A percentile compares a stretch with the other conserved stretches of the same genome.
Evolutionary conservation across 2,888 invertebrate species (phyloP).

Genomic region (Eudasyphora cyanicolor): DNA sequence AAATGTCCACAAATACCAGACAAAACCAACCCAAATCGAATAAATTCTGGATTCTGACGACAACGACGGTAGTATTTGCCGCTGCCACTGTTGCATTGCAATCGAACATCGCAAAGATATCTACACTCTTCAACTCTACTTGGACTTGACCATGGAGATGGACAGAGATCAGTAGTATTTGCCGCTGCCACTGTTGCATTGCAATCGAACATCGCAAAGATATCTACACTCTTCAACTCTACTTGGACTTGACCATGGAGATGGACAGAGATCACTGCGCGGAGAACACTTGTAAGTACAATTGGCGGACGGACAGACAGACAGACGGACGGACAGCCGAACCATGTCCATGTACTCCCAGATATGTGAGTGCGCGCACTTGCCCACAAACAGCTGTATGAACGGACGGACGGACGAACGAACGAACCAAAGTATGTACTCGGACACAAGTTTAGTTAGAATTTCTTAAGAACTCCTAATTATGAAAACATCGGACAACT

Average conservation of each 20-base stretch:
- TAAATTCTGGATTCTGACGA: slow-evolving; percentile 16
- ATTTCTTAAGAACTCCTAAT: slow-evolving; percentile 70
- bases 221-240: neutral
- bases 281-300: slow-evolving; percentile 36
- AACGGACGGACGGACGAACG: slow-evolving; percentile 32
- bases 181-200: slow-evolving; percentile 13
- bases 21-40: slow-evolving; percentile 21
- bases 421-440: slow-evolving; percentile 21
- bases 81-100: slow-evolving; percentile 25
- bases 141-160: neutral
- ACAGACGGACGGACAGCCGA: too few relatives aligned
- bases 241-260: neutral
- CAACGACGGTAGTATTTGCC: neutral
- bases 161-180: neutral
- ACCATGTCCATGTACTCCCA: too few relatives aligned
- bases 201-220: neutral
- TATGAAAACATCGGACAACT: slow-evolving; percentile 70
- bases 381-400: slow-evolving; percentile 23
- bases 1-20: slow-evolving; percentile 56
- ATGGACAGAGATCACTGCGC: neutral
- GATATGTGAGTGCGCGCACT: neutral
- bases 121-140: neutral
- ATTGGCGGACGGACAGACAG: too few relatives aligned
- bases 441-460: slow-evolving; percentile 66
- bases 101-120: neutral